A percentile compares a stretch with the other conserved stretches of the same genome.
phyloP scores from a whole-genome alignment of 2,797 vertebrate genomes.

The Muscicapa comitata region DNA sequence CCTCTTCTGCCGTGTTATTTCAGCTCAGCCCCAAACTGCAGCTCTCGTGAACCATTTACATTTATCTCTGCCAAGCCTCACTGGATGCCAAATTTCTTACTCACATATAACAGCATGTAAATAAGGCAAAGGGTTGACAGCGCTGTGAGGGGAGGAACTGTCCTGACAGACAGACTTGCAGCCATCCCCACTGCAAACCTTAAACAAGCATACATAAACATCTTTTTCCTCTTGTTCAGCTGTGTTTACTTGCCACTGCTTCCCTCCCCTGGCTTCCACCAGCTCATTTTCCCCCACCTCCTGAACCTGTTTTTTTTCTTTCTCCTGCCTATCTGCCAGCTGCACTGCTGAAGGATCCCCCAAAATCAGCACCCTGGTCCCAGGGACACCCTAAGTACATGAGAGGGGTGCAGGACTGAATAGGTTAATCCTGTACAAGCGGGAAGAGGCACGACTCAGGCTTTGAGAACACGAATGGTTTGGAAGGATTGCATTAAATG shows the following conservation, averaged over 20 bases:
- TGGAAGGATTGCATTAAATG: not conserved
- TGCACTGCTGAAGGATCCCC: not conserved
- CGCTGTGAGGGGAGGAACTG: not conserved
- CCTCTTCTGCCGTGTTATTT: not conserved
- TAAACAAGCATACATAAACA: conserved; percentile 35
- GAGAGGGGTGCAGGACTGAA: not conserved
- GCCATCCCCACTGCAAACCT: not conserved
- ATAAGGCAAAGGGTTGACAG: not conserved
- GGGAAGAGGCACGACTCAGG: not conserved
- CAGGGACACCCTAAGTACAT: not conserved
- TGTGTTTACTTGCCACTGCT: conserved; percentile 54
- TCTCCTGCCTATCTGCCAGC: not conserved
- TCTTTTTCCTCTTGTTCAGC: conserved; percentile 48
- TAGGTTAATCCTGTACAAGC: not conserved
- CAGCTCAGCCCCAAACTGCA: not conserved
- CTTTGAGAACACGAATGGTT: not conserved
- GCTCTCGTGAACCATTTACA: not conserved
- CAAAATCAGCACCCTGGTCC: not conserved
- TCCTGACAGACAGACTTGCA: not conserved
- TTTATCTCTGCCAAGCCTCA: not conserved
- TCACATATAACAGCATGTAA: not conserved
- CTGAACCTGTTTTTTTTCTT: conserved; percentile 46
- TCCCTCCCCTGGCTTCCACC: not conserved
- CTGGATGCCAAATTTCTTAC: not conserved
- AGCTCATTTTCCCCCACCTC: conserved; percentile 2